These are phyloP conservation scores for Drosophila pseudoananassae DNA, from an alignment of 1,140 invertebrate genomes.

Conservation along the genomic window DNA sequence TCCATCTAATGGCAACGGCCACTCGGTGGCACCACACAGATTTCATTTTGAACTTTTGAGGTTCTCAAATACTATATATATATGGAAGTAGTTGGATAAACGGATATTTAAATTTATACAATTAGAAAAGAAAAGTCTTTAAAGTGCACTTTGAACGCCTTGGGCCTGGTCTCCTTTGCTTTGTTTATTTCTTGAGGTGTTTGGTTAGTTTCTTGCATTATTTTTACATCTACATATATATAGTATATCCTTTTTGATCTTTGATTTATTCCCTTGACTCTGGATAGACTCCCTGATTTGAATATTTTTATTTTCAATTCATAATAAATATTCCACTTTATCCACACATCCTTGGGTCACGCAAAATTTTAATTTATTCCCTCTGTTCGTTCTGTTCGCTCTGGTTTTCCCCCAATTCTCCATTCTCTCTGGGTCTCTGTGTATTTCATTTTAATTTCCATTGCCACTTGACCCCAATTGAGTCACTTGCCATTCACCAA, in stretches of 20 bases:
- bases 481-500: conserved; percentile 53
- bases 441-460: conserved; percentile 50
- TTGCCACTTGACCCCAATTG: conserved; percentile 55
- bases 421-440: conserved; percentile 3
- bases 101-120: conserved; percentile 23
- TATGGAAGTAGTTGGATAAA: neutral
- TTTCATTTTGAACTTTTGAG: conserved; percentile 47
- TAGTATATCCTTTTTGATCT: no score
- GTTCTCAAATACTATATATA: conserved; percentile 9
- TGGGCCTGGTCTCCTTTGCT: neutral
- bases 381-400: conserved; percentile 4
- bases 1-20: conserved; percentile 4
- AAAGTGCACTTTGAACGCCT: conserved; percentile 3
- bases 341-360: conserved; percentile 8
- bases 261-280: neutral
- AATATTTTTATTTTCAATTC: conserved; percentile 5
- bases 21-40: conserved; percentile 33
- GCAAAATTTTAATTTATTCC: conserved; percentile 27
- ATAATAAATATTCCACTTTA: neutral
- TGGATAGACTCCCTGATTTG: conserved; percentile 10
- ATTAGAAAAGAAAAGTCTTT: conserved; percentile 8
- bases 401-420: conserved; percentile 16
- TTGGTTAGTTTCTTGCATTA: neutral
- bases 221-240: neutral
- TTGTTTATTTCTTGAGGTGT: neutral